Percentiles rank a stretch among this genome's conserved stretches.
Evolutionary conservation across 2,113 vertebrate genomes (phyloP).

Genomic region (cattle (Bos taurus)): ARS-UCD2.0 NC_037336.1:48911501-48912000

Average conservation of each 20-base stretch:
- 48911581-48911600: conserved; percentile 48
- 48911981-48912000: too few relatives aligned
- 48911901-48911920: too few relatives aligned
- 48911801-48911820: not conserved
- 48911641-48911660: conserved; percentile 45
- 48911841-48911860: not conserved
- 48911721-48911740: conserved; percentile 3
- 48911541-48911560: conserved; percentile 71
- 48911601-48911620: conserved; percentile 60
- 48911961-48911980: too few relatives aligned
- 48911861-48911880: too few relatives aligned
- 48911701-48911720: conserved; percentile 33
- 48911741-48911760: not conserved
- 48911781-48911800: not conserved
- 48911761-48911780: not conserved
- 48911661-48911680: conserved; percentile 58
- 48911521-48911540: conserved; percentile 63
- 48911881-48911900: too few relatives aligned
- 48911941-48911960: too few relatives aligned
- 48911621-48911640: conserved; percentile 48
- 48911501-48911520: conserved; percentile 73
- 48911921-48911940: too few relatives aligned
- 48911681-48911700: conserved; percentile 43
- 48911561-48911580: conserved; percentile 51
- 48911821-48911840: not conserved